Evolutionary conservation across 2,113 vertebrate species (phyloP).

Genomic region (Odobenus rosmarus): DNA sequence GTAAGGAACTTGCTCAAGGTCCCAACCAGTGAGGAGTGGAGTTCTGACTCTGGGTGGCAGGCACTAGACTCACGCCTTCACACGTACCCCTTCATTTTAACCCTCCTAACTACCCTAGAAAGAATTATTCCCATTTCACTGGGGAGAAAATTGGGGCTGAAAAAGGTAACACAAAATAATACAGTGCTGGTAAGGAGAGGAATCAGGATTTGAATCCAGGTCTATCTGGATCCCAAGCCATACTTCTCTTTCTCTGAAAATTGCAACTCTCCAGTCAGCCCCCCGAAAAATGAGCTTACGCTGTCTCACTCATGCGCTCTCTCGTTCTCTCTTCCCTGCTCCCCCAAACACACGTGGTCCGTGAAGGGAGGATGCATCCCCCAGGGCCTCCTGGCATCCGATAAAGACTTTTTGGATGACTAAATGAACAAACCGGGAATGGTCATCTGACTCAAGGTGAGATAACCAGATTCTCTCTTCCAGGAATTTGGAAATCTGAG

Average conservation of each 20-base stretch:
- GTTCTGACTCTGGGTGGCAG: not conserved
- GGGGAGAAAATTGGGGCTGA: not conserved
- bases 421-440: not conserved
- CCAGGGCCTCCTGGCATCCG: not conserved
- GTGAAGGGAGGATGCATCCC: not conserved
- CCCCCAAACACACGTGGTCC: not conserved
- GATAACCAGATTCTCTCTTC: conserved; percentile 50
- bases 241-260: conserved; percentile 37
- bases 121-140: not conserved
- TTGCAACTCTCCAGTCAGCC: not conserved
- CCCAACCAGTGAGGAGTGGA: not conserved
- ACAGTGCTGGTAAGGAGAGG: not conserved
- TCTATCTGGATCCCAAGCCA: not conserved
- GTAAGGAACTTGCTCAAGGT: not conserved
- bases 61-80: not conserved
- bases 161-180: not conserved
- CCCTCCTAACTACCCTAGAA: not conserved
- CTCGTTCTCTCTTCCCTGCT: not conserved
- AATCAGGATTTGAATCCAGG: not conserved
- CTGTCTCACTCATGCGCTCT: not conserved
- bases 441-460: conserved; percentile 32
- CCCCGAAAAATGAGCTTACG: not conserved
- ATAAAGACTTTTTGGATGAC: not conserved
- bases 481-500: conserved; percentile 38
- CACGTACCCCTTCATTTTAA: not conserved